Percentiles rank a stretch among this genome's conserved stretches.
Conservation (phyloP, 2,113 vertebrate species). For the Misgurnus mizolepis region DNA sequence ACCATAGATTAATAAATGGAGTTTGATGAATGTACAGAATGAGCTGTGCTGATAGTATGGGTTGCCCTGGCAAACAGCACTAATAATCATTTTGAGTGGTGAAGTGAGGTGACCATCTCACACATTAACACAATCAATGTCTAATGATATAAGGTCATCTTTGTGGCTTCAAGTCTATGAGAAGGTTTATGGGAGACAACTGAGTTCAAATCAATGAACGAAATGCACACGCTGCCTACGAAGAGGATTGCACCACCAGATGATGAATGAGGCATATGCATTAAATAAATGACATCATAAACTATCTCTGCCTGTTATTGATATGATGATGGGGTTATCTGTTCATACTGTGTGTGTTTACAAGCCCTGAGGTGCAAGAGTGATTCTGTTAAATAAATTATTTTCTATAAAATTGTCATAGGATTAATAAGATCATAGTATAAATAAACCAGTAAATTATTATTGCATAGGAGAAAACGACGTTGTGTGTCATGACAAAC, state of each 20-base stretch:
- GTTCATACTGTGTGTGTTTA: background rate
- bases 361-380: background rate
- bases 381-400: background rate
- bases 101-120: background rate
- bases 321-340: conserved; percentile 1
- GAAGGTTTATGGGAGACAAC: conserved; percentile 7
- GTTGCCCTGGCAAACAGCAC: background rate
- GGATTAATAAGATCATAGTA: background rate
- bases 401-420: background rate
- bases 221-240: background rate
- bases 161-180: conserved; percentile 1
- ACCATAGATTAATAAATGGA: too few species aligned
- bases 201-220: conserved; percentile 3
- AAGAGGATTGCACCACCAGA: background rate
- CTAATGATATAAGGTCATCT: conserved; percentile 3
- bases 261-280: background rate
- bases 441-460: background rate
- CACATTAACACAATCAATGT: conserved; percentile 25
- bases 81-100: background rate
- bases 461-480: too few species aligned
- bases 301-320: conserved; percentile 18
- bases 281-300: conserved; percentile 25
- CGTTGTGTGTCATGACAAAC: too few species aligned
- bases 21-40: background rate
- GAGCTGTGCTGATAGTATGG: background rate